Evolutionary conservation across 2,797 vertebrate species (phyloP), one percentile per base, ranked within the genome.

Genomic region (Rousettus madagascariensis): DNA sequence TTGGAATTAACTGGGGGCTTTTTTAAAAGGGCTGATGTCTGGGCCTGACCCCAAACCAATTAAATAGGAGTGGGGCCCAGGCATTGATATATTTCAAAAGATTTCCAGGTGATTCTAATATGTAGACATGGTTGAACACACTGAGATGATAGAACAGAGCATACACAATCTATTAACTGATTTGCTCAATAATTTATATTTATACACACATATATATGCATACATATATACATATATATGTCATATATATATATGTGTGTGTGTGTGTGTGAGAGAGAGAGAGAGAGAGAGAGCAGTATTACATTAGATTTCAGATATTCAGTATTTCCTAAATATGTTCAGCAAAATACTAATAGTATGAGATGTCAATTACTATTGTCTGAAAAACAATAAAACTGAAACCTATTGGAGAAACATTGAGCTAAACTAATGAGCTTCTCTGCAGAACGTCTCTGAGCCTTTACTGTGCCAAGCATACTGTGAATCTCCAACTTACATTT

Each of bases 21-120:
- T 80, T 61, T 16, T 3, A 49, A 68, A 94, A 75, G 88, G 46
- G 63, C 49, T 15, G 17, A 36, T 63, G 88, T 51, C 83, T 83
- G 41, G 13, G 30, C 57, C 68, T 94, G 82, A 94, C 91, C 95
- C 86, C 13, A 59, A 82, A 66, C 63, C 65, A 94, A 91, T 86
- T 84, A 90, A 79, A 86, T 11, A 15, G 33, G 85, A 83, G 78
- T 46, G n/a, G 19, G 59, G 24, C 22, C 63, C 38, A 41, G 92
- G 12, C 71, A 68, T 0, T 49, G 74, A 86, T 82, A 8, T 17
- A 71, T 38, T 38, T 38, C 28, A 84, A 91, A 94, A 66, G 84
- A 80, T 66, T 80, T 93, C 51, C n/a, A 79, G 68, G 61, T 84
- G 53, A 90, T 63, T 51, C 20, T 61, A 79, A 63, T 16, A 43